Percentiles rank a stretch among this genome's conserved stretches.
Conservation (phyloP, 2,888 invertebrate species). For the Hydroisotoma schaefferi region DNA sequence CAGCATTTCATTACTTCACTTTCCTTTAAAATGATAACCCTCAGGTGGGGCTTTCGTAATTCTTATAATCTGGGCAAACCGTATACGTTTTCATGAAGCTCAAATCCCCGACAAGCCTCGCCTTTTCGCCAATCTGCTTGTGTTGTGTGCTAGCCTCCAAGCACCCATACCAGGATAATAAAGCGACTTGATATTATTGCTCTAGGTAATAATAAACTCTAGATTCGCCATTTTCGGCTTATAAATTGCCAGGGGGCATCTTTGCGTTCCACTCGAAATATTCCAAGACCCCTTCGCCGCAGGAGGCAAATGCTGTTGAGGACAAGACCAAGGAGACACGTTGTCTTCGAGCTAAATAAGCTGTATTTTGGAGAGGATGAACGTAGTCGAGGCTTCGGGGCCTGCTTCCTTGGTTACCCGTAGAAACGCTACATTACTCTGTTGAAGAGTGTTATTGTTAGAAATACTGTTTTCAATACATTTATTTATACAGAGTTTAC, state of each 20-base stretch:
- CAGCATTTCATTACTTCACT: too few relatives aligned
- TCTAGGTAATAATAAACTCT: conserved; percentile 46
- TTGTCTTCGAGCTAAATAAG: not conserved
- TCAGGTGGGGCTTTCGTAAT: conserved; percentile 3
- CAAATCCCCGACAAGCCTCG: not conserved
- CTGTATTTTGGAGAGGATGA: too few relatives aligned
- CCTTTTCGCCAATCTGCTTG: too few relatives aligned
- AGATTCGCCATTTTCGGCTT: conserved; percentile 45
- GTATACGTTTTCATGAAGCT: not conserved
- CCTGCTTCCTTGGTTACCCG: conserved; percentile 15
- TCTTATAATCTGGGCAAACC: conserved; percentile 1
- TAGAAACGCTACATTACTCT: too few relatives aligned
- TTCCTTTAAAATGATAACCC: too few relatives aligned
- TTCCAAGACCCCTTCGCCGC: conserved; percentile 25
- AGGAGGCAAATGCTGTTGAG: conserved; percentile 12
- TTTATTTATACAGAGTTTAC: too few relatives aligned
- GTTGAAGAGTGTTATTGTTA: not conserved
- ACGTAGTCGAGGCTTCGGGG: too few relatives aligned
- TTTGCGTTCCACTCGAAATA: conserved; percentile 40
- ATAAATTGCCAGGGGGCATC: conserved; percentile 26
- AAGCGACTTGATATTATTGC: conserved; percentile 30
- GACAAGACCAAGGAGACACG: conserved; percentile 8
- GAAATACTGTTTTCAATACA: too few relatives aligned
- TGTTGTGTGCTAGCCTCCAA: too few relatives aligned
- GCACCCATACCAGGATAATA: not conserved